Evolutionary conservation across 2,888 invertebrate genomes (phyloP), one percentile per base, ranked within the genome.

Genomic region (Tachina grossa): DNA sequence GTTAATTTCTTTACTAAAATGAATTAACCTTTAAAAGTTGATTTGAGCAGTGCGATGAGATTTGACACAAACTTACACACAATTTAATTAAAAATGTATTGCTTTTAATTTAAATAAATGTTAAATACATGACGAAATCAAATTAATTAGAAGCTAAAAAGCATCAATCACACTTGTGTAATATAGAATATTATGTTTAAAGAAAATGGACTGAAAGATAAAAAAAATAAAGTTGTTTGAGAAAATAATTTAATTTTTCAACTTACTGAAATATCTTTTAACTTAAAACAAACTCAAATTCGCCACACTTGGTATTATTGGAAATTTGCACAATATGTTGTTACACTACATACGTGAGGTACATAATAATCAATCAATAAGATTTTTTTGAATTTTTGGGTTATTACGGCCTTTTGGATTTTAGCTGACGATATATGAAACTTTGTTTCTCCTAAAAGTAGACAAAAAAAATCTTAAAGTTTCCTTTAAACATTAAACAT

Each of bases 31-130:
- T 61, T 61, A 68, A 59, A 41, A 9, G 41, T 51, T 41, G 13
- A 19, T 59, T 59, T 59, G 1, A 16, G 9, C 49, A 13, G 31
- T 9, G 2, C 19, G 68, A 66, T 51, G 19, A 61, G 49, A 22
- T 31, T 8, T 31, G 6, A 14, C 5, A 47, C 4, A 45, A 45
- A 13, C 53, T 71, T 45, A 78, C 61, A 45, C 59, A 71, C 22
- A 43, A 51, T 61, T 79, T 63, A 72, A 72, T 57, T 72, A 65
- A 43, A 72, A 65, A 63, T 63, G n/a, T 71, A 19, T 45, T 39
- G 39, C 31, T 3, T 31, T 31, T 31, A 6, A 6, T 31, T 53
- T 8, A 9, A 61, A 31, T 61, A 10, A 57, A n/a, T 69, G 55
- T 9, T 19, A 39, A 57, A 69, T 61, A 71, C 69, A 71, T 83